Evolutionary conservation across 2,797 vertebrate genomes (phyloP).

Genomic region (Mus caroli): DNA sequence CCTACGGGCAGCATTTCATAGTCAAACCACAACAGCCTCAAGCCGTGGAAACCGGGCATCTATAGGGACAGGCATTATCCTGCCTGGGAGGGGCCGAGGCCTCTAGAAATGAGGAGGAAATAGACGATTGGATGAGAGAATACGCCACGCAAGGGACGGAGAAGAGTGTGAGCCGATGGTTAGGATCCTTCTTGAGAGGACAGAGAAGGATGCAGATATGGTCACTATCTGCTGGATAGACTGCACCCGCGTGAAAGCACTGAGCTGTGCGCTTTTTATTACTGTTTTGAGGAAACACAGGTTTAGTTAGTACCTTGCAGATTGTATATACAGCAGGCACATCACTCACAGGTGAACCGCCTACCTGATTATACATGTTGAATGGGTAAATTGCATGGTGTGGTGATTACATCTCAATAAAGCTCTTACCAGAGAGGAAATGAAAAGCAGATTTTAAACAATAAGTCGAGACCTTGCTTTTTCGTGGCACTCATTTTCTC

Average conservation of each 20-base stretch:
- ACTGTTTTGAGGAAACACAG: background rate
- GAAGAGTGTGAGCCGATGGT: background rate
- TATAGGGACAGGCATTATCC: background rate
- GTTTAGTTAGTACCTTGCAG: background rate
- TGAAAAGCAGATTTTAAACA: background rate
- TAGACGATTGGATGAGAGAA: accelerated
- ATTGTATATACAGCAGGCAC: no score
- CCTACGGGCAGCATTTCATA: background rate
- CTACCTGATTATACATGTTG: background rate
- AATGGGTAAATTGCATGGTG: background rate
- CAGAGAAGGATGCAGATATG: background rate
- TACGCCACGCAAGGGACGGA: background rate
- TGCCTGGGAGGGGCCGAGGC: background rate
- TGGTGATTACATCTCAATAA: background rate
- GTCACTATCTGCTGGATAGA: background rate
- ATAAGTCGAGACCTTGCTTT: background rate
- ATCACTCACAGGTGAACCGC: background rate
- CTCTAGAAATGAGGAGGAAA: background rate
- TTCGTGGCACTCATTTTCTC: background rate
- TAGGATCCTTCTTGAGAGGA: background rate
- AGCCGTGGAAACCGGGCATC: background rate
- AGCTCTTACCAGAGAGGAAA: background rate
- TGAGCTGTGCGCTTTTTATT: background rate
- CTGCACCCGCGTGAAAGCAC: background rate
- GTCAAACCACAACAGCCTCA: no score